Evolutionary conservation across 2,797 vertebrate species (phyloP), one percentile per base, ranked within the genome.

Genomic region (Petrocephalus sullivani): DNA sequence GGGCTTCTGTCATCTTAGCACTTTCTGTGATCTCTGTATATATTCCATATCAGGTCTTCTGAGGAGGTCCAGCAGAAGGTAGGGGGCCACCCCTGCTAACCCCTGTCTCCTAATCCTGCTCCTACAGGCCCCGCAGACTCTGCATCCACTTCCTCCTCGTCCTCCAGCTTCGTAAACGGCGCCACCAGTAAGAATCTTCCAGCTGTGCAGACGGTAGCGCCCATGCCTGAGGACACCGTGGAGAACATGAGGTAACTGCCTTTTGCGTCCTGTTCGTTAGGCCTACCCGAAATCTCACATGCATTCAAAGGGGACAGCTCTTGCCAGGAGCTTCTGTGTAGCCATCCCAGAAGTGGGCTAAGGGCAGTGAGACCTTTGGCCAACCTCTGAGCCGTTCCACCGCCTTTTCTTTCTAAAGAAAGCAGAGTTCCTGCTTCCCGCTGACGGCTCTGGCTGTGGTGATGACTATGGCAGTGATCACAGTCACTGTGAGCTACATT

Each of bases 161-260:
- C 98, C 75, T 99, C 98, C 82, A 99, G 98, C 85, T 99, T 99
- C 93, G 98, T 99, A 88, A 99, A 99, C 87, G 98, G 98, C 89
- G 98, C 98, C 91, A 99, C 98, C 81, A 99, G 98, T 94, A 99
- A 99, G 96, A 99, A 99, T 90, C 97, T 99, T 82, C 98, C 98
- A 9, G 98, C 98, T 49, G 98, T 99, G 87, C 98, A 99, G 92
- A 99, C 98, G 0, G 98, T 99, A 89, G 98, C 98, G 4, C 98
- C 98, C 86, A 99, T 99, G 98, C 98, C 98, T 2, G 98, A 99
- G 87, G 98, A 99, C 94, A 97, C 97, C 0, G 97, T 98, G 93
- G 98, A 99, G 94, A 99, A 97, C 82, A 99, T 98, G 97, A 99
- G 98, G 98, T 99, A 92, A 49, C 71, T 16, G 58, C 56, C 71